Evolutionary conservation across 92 coral and sea anemone species (phyloP), one percentile per base, ranked within the genome.

Genomic region (Desmophyllum pertusum): DNA sequence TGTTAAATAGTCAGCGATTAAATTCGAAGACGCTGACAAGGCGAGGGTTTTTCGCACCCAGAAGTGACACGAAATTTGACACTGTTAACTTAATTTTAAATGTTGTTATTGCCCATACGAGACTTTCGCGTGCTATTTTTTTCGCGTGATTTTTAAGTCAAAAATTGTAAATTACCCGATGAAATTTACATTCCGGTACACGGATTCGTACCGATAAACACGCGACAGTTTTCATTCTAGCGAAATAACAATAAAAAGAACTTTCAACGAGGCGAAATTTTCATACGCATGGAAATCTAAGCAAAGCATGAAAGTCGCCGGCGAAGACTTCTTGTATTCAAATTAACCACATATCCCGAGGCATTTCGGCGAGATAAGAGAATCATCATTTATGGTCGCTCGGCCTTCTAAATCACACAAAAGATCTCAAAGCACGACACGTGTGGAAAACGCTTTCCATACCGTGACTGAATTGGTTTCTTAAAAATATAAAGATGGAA

Each of bases 331-430:
- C 83, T 79, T 70, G 83, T 90, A 89, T 92, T 89, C 92, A 86
- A 91, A 73, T 91, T 93, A 91, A 85, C 85, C 89, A 77, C 81
- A 92, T 94, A 92, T 86, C 98, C 98, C 65, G 98, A 90, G 98
- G 98, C 98, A 85, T 59, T 61, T 75, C 87, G 87, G 87, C 81
- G 48, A 84, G 87, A 84, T 84, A 84, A 84, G 87, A 84, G 86
- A 61, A 82, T 82, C 86, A 82, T 82, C 86, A 72, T 82, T 82
- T 82, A 82, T 62, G 86, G 86, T 82, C 94, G 89, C 89, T 76
- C 83, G 79, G 86, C 74, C 78, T 89, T 65, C 75, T 72, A 40
- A 72, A 89, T 88, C 87, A 80, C 84, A 89, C 92, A 89, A 84
- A 85, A 69, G 91, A 79, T 79, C 87, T 89, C 86, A 82, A 71